These are phyloP conservation scores for Agapornis roseicollis DNA, from an alignment of 2,113 vertebrate species.

Conservation along the genomic window DNA sequence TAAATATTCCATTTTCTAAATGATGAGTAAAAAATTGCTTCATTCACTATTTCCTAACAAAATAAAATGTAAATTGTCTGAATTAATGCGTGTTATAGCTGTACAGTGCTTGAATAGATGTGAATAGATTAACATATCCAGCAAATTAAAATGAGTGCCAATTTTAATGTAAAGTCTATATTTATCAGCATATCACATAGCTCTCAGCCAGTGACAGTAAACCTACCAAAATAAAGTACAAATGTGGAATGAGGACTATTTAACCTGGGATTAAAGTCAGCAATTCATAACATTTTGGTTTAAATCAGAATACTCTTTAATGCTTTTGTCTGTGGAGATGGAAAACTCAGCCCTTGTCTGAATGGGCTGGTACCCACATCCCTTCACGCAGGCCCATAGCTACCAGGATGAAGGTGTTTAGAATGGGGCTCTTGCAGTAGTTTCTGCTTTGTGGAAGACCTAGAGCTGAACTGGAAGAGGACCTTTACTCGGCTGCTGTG, in stretches of 20 bases:
- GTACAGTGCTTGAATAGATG: neutral
- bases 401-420: neutral
- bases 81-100: conserved; percentile 24
- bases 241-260: neutral
- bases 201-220: neutral
- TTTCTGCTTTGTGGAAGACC: neutral
- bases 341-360: neutral
- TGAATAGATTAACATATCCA: conserved; percentile 40
- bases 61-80: conserved; percentile 50
- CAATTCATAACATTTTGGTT: neutral
- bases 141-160: neutral
- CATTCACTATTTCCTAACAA: conserved; percentile 45
- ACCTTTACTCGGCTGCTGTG: neutral
- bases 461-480: neutral
- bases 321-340: neutral
- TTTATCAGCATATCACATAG: neutral
- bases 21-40: neutral
- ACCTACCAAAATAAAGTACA: neutral
- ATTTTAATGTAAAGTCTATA: conserved; percentile 12
- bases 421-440: neutral
- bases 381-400: neutral
- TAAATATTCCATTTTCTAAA: conserved; percentile 38
- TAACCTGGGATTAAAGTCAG: neutral
- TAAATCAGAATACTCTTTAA: neutral
- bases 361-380: neutral